Conservation (phyloP, 1,140 invertebrate species). For the Neodiprion virginianus region DNA sequence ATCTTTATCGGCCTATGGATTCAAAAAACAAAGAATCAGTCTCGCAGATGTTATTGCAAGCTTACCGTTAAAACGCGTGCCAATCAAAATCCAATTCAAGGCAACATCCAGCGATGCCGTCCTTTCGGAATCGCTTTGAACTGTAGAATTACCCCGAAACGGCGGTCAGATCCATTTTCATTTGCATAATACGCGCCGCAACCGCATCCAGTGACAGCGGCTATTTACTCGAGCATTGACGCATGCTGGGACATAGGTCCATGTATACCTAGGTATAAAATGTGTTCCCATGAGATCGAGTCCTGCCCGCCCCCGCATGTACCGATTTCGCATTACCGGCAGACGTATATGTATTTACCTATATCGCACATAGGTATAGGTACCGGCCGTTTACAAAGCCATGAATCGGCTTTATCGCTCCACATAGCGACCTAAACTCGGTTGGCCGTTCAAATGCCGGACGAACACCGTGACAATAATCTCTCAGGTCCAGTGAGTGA, state of each 20-base stretch:
- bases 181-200: slow-evolving; percentile 1
- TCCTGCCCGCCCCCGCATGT: too few species aligned
- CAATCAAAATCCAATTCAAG: not conserved
- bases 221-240: not conserved
- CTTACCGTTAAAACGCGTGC: not conserved
- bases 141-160: not conserved
- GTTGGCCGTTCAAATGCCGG: not conserved
- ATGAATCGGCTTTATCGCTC: slow-evolving; percentile 4
- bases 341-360: too few species aligned
- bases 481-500: not conserved
- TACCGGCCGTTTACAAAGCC: not conserved
- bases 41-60: too few species aligned
- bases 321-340: too few species aligned
- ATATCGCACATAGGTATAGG: too few species aligned
- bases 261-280: not conserved
- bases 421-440: not conserved
- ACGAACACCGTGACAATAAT: not conserved
- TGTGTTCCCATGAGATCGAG: not conserved
- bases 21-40: too few species aligned
- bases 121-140: not conserved
- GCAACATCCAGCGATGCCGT: not conserved
- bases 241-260: not conserved
- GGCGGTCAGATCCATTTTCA: slow-evolving; percentile 5
- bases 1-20: too few species aligned
- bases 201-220: not conserved